Base-by-base conservation (phyloP, 2,888 invertebrate species). In the Melieria picta region DNA sequence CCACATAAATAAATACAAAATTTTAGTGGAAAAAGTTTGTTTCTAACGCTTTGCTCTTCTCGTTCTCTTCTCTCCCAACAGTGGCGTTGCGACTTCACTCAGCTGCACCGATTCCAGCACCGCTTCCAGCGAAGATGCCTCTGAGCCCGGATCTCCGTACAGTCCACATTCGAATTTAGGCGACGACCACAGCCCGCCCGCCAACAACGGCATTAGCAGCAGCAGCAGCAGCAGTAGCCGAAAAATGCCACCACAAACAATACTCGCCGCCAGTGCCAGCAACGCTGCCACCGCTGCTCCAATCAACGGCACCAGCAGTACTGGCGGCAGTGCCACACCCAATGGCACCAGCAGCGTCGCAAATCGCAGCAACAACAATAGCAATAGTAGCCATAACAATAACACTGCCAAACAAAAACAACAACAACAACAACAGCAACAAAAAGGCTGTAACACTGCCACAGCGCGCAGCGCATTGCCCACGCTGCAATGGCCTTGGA, bases 61-160 rank as follows among this genome's bases (percentile, higher is more conserved):
- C 65, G 68, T 72, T 74, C 10, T 72, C 74, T 30, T 47, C 65
- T 65, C 78, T 79, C 5, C 7, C 91, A 91, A 47, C 90, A 95
- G 95, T 90, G 95, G 95, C 79, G 94, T 95, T 83, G 94, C 93
- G 84, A 91, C 92, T 84, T 89, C 92, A 83, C 88, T 93, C 85
- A 93, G 93, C 88, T 91, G 93, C 83, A 78, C 78, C n/a, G 78
- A 78, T 65, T 93, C 91, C 57, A 88, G 91, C 86, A 89, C 90
- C 77, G 90, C 91, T 81, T 91, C 90, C 81, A 94, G 94, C 88
- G 84, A 84, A 81, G 95, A 94, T 88, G 93, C 94, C 87, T 94
- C 94, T 80, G 94, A 94, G 87, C 94, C 94, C 71, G 93, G 93
- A 77, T 94, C 94, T 73, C 95, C 95, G 80, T 93, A 92, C 88